These are phyloP conservation scores for Theristicus caerulescens DNA, from an alignment of 2,113 vertebrate genomes.

Conservation along the genomic window DNA sequence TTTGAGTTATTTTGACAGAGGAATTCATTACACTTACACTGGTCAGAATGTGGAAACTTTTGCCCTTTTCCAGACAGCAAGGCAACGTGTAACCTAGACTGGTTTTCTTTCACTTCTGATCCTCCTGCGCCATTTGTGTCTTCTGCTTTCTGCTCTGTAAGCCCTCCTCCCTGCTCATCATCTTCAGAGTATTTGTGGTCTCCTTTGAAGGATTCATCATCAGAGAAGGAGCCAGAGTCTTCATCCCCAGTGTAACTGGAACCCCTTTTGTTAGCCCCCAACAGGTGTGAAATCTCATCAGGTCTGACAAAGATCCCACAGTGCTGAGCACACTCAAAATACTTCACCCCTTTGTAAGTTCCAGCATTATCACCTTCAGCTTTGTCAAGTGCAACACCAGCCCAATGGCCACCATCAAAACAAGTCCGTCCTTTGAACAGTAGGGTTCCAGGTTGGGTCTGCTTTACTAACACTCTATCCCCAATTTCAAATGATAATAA, in stretches of 20 bases:
- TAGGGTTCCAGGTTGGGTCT: conserved; percentile 31
- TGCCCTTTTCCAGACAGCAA: not conserved
- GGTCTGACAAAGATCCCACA: conserved; percentile 66
- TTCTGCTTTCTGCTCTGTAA: not conserved
- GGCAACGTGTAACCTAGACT: not conserved
- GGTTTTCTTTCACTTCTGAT: not conserved
- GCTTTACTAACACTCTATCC: conserved; percentile 58
- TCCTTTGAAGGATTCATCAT: not conserved
- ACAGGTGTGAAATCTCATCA: conserved; percentile 52
- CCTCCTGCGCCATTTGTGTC: not conserved
- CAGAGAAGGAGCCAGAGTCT: not conserved
- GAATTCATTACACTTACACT: not conserved
- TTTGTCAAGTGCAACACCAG: conserved; percentile 54
- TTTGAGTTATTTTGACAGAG: not conserved
- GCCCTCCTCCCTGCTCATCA: not conserved
- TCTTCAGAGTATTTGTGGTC: not conserved
- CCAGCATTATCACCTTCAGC: conserved; percentile 45
- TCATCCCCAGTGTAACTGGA: not conserved
- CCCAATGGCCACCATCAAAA: conserved; percentile 56
- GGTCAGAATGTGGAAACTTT: not conserved
- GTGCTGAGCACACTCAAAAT: conserved; percentile 50
- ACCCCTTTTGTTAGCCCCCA: not conserved
- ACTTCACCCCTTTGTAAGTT: conserved; percentile 43
- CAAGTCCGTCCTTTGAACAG: conserved; percentile 38
- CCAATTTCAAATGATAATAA: conserved; percentile 29